Conservation (phyloP, 1,140 invertebrate species). For the Octopus sinensis region DNA sequence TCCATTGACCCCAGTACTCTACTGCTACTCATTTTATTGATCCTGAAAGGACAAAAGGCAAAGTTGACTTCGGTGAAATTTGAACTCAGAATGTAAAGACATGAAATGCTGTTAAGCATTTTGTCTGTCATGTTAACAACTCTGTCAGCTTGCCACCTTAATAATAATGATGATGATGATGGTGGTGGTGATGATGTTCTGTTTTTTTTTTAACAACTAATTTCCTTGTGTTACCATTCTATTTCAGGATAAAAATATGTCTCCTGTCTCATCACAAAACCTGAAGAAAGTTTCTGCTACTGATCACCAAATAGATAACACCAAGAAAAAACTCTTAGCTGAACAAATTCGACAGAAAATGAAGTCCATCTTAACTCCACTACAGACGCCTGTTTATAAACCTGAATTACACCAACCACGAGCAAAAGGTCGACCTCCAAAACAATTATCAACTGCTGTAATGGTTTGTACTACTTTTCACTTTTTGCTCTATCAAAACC, state of each 20-base stretch:
- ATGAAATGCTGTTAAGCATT: too few species aligned
- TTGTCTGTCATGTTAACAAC: too few species aligned
- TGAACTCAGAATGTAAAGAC: too few species aligned
- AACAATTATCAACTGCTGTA: not conserved
- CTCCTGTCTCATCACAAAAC: not conserved
- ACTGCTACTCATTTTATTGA: too few species aligned
- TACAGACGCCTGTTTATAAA: not conserved
- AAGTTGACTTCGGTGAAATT: too few species aligned
- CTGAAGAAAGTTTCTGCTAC: not conserved
- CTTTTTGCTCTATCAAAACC: not conserved
- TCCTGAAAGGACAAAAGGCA: too few species aligned
- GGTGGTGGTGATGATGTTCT: too few species aligned
- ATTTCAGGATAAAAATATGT: not conserved
- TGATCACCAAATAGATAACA: conserved; percentile 41
- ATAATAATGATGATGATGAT: too few species aligned
- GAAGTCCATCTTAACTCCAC: conserved; percentile 25
- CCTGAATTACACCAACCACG: conserved; percentile 13
- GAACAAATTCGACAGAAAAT: conserved; percentile 46
- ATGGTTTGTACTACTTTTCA: not conserved
- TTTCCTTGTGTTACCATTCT: too few species aligned
- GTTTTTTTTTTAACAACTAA: too few species aligned
- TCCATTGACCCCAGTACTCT: too few species aligned
- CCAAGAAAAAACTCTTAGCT: conserved; percentile 44
- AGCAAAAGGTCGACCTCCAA: conserved; percentile 30
- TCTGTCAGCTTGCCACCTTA: too few species aligned